Percentiles rank a stretch among this genome's conserved stretches.
Conservation (phyloP, 1,140 invertebrate genomes). For the Brachionus rotundiformis region DNA sequence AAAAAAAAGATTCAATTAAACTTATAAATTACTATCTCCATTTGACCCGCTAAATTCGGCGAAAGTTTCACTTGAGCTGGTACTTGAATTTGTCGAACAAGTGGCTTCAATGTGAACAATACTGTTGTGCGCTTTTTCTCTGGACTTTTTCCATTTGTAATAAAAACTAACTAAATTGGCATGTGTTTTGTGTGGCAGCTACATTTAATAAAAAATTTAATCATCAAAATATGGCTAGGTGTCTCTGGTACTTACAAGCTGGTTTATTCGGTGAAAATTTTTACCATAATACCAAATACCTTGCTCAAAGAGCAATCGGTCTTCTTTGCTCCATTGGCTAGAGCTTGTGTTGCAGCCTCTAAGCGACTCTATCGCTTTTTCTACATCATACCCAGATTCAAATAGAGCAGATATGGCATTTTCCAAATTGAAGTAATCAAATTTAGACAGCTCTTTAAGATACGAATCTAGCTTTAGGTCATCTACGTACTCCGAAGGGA, state of each 20-base stretch:
- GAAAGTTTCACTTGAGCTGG: slow-evolving; percentile 33
- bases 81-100: not conserved
- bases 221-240: too few relatives aligned
- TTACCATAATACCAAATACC: slow-evolving; percentile 51
- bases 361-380: not conserved
- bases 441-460: slow-evolving; percentile 24
- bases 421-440: slow-evolving; percentile 13
- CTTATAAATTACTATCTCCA: slow-evolving; percentile 15
- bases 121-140: not conserved
- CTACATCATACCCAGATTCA: not conserved
- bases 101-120: not conserved
- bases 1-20: not conserved
- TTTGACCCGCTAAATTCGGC: not conserved
- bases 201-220: not conserved
- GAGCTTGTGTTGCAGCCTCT: not conserved
- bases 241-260: not conserved
- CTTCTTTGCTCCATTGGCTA: slow-evolving; percentile 50
- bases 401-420: not conserved
- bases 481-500: not conserved
- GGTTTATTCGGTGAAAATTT: slow-evolving; percentile 52
- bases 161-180: slow-evolving; percentile 52
- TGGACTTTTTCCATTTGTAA: slow-evolving; percentile 52
- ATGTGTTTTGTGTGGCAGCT: slow-evolving; percentile 47
- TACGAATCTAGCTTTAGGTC: not conserved
- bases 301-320: slow-evolving; percentile 51